Evolutionary conservation across 2,888 invertebrate species (phyloP).

Genomic region (Drosophila neonasuta): DNA sequence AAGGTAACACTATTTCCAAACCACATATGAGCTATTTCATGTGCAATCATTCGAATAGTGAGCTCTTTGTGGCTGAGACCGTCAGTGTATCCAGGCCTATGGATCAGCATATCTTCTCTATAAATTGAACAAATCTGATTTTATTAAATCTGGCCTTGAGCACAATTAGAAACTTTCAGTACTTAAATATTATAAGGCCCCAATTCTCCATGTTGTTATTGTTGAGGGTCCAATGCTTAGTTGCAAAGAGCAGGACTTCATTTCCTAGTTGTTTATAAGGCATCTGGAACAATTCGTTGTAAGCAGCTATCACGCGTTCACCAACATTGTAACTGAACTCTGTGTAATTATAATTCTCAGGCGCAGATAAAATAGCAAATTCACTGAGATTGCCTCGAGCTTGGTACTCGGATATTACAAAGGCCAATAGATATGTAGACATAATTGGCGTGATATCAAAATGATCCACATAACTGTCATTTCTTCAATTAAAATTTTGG

Average conservation of each 20-base stretch:
- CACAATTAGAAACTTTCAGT: conserved; percentile 72
- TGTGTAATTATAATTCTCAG: conserved; percentile 86
- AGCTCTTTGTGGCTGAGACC: conserved; percentile 72
- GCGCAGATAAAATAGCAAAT: conserved; percentile 85
- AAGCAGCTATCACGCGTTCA: conserved; percentile 46
- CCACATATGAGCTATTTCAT: conserved; percentile 85
- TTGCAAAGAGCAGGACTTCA: conserved; percentile 90
- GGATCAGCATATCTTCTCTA: conserved; percentile 66
- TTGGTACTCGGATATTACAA: conserved; percentile 85
- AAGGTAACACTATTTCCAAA: conserved; percentile 85
- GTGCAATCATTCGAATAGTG: conserved; percentile 83
- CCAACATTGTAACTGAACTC: conserved; percentile 84
- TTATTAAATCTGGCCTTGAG: background rate
- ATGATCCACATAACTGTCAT: conserved; percentile 62
- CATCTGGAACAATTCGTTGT: conserved; percentile 87
- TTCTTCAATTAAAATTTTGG: conserved; percentile 32
- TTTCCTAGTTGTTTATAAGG: conserved; percentile 84
- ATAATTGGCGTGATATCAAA: conserved; percentile 84
- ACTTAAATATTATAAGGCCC: conserved; percentile 92
- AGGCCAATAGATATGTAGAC: conserved; percentile 92
- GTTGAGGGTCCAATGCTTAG: conserved; percentile 88
- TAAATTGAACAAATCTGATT: background rate
- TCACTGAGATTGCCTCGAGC: conserved; percentile 53
- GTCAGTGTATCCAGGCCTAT: conserved; percentile 68
- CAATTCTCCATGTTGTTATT: conserved; percentile 91